phyloP scores from a whole-genome alignment of 2,888 invertebrate species.

The Phortica okadai region DNA sequence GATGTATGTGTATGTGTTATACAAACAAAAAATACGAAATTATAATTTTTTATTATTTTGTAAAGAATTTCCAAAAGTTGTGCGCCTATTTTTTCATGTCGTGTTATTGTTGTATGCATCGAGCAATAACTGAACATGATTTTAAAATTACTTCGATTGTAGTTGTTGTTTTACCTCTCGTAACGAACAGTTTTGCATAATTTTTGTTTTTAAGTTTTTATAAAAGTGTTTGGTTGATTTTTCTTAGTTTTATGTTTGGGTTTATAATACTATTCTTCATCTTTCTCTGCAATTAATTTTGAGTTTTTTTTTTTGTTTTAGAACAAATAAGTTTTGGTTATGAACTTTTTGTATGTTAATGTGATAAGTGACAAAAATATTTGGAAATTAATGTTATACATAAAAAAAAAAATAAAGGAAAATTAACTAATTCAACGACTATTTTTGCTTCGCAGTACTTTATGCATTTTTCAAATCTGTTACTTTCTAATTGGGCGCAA shows the following conservation, averaged over 20 bases:
- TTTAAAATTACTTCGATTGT: constrained; percentile 41
- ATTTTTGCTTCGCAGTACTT: constrained; percentile 54
- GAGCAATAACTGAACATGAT: constrained; percentile 53
- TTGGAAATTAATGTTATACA: constrained; percentile 25
- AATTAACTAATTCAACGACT: constrained; percentile 27
- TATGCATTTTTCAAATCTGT: constrained; percentile 57
- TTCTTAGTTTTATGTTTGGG: constrained; percentile 42
- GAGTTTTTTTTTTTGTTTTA: constrained; percentile 13
- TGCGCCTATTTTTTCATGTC: constrained; percentile 51
- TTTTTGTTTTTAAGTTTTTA: constrained; percentile 20
- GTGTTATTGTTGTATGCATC: not conserved
- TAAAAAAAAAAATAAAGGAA: constrained; percentile 40
- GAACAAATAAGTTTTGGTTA: constrained; percentile 28
- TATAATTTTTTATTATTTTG: not conserved
- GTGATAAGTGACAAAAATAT: constrained; percentile 19
- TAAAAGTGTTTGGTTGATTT: constrained; percentile 29
- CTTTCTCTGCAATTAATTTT: constrained; percentile 61
- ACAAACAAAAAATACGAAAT: not conserved
- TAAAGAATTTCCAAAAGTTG: constrained; percentile 36
- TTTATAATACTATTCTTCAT: constrained; percentile 60
- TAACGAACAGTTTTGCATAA: constrained; percentile 39
- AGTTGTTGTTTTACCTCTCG: constrained; percentile 56
- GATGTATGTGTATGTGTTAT: not conserved
- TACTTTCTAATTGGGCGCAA: not conserved
- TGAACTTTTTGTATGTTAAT: not conserved